Evolutionary conservation across 2,797 vertebrate genomes (phyloP).

Genomic region (Sylvia borin): DNA sequence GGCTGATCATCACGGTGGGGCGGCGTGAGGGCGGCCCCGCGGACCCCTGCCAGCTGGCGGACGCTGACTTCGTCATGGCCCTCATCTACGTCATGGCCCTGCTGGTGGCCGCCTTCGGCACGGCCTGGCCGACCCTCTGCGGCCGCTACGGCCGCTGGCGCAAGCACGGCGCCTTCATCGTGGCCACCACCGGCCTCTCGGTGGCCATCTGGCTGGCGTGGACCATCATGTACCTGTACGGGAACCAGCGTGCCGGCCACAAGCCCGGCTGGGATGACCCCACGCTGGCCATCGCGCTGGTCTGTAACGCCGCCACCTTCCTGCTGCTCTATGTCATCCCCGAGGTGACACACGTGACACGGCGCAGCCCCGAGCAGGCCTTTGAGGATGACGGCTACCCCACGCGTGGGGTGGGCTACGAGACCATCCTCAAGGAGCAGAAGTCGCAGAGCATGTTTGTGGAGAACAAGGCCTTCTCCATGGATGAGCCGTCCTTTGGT

Average conservation of each 20-base stretch:
- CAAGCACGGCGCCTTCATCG: conserved; percentile 78
- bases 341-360: conserved; percentile 81
- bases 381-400: conserved; percentile 81
- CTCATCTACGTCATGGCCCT: conserved; percentile 92
- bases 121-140: conserved; percentile 76
- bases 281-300: conserved; percentile 88
- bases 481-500: conserved; percentile 91
- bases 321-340: conserved; percentile 86
- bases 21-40: conserved; percentile 37
- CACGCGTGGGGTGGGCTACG: conserved; percentile 86
- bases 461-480: conserved; percentile 96
- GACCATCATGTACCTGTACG: conserved; percentile 91
- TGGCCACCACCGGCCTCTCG: conserved; percentile 79
- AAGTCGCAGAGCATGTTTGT: conserved; percentile 88
- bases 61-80: conserved; percentile 91
- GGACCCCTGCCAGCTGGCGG: conserved; percentile 81
- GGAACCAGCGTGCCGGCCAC: conserved; percentile 67
- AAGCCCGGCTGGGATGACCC: conserved; percentile 87
- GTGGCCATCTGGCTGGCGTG: conserved; percentile 90
- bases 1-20: conserved; percentile 91
- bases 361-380: conserved; percentile 60
- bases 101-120: conserved; percentile 76
- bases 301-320: conserved; percentile 88
- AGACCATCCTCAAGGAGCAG: conserved; percentile 93
- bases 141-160: conserved; percentile 84